Conservation (phyloP, 2,113 vertebrate species). For the Lagenorhynchus albirostris region DNA sequence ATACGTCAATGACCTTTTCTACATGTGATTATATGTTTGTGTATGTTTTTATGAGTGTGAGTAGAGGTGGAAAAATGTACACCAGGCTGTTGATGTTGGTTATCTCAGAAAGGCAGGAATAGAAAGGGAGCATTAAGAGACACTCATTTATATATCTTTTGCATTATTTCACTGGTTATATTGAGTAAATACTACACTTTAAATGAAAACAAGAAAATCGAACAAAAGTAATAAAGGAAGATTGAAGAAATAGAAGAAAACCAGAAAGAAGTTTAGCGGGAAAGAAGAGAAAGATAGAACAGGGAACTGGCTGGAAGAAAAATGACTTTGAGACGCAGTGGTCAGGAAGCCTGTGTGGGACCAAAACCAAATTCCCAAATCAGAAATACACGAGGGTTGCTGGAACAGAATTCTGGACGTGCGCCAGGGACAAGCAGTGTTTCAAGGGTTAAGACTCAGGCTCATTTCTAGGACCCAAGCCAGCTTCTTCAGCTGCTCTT, state of each 20-base stretch:
- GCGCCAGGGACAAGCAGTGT: neutral
- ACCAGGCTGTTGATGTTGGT: neutral
- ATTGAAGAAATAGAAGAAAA: neutral
- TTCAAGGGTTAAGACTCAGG: neutral
- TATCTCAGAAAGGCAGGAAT: neutral
- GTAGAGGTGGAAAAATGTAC: neutral
- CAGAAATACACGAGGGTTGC: neutral
- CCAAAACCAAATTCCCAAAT: neutral
- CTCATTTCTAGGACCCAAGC: neutral
- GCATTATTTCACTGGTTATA: neutral
- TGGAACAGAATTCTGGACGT: neutral
- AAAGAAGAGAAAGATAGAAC: neutral
- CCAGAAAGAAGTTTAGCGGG: neutral
- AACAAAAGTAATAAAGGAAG: neutral
- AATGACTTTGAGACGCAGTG: neutral
- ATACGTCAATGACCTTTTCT: neutral
- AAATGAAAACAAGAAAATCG: neutral
- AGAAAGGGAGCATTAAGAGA: neutral
- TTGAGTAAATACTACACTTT: neutral
- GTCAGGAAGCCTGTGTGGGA: neutral
- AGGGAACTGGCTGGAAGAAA: neutral
- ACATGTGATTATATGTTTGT: neutral
- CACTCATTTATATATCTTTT: neutral
- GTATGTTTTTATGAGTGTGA: neutral
- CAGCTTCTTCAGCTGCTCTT: neutral